Conservation (phyloP, 2,888 invertebrate species). For the Notodonta ziczac region DNA sequence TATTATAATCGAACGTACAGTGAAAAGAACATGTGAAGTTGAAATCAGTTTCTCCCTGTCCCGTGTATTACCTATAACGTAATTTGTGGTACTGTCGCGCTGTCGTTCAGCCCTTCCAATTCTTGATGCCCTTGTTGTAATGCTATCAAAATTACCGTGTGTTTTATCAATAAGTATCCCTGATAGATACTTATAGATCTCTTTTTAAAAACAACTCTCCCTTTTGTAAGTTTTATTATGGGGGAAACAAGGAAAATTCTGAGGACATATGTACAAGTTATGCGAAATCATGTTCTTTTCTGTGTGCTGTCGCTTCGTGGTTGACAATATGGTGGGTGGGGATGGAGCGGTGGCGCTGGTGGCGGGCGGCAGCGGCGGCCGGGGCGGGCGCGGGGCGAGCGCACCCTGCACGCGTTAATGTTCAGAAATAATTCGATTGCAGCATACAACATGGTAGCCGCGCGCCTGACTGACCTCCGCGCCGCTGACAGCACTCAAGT, state of each 20-base stretch:
- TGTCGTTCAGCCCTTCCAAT: too few relatives aligned
- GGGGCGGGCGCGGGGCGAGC: slow-evolving; percentile 35
- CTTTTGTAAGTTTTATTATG: too few relatives aligned
- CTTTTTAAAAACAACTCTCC: too few relatives aligned
- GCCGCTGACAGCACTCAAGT: slow-evolving; percentile 98
- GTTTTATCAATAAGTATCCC: background rate
- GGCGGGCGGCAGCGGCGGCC: slow-evolving; percentile 47
- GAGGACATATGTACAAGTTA: too few relatives aligned
- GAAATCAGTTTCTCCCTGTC: background rate
- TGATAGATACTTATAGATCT: background rate
- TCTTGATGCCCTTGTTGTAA: too few relatives aligned
- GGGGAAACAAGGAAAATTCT: too few relatives aligned
- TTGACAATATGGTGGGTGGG: slow-evolving; percentile 83
- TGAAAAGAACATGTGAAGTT: slow-evolving; percentile 17
- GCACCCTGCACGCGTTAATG: slow-evolving; percentile 74
- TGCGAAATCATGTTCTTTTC: slow-evolving; percentile 36
- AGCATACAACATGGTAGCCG: slow-evolving; percentile 99
- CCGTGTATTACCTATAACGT: too few relatives aligned
- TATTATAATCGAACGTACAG: slow-evolving; percentile 10
- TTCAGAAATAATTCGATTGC: slow-evolving; percentile 90
- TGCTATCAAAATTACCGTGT: background rate
- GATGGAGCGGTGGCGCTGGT: slow-evolving; percentile 60
- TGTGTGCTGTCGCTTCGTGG: slow-evolving; percentile 55
- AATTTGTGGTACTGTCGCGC: too few relatives aligned
- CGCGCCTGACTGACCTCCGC: slow-evolving; percentile 96